Conservation (phyloP, 1,140 invertebrate genomes). For the Megathymus violae region DNA sequence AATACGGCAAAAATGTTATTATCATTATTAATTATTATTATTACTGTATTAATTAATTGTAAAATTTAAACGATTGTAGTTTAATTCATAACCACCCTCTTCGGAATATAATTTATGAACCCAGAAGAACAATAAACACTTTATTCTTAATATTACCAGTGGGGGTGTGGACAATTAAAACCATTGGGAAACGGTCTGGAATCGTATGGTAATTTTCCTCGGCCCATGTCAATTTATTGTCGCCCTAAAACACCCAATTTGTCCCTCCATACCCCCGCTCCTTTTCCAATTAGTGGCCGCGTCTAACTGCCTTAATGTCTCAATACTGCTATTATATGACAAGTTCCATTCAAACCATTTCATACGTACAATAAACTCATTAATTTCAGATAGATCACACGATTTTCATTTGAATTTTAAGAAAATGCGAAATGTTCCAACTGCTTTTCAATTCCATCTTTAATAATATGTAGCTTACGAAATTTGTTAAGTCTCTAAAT, state of each 20-base stretch:
- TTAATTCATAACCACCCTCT: neutral
- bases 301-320: slow-evolving; percentile 69
- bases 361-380: slow-evolving; percentile 32
- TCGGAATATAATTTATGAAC: slow-evolving; percentile 3
- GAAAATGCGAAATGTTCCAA: too few relatives aligned
- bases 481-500: too few relatives aligned
- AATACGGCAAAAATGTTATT: too few relatives aligned
- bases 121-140: slow-evolving; percentile 11
- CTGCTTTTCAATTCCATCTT: too few relatives aligned
- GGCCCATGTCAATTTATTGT: slow-evolving; percentile 75
- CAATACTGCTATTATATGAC: slow-evolving; percentile 59
- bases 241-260: slow-evolving; percentile 73
- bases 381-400: too few relatives aligned
- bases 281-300: slow-evolving; percentile 68
- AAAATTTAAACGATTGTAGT: neutral
- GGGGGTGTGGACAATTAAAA: slow-evolving; percentile 64
- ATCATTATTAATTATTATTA: too few relatives aligned
- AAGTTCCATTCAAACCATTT: slow-evolving; percentile 49
- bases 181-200: slow-evolving; percentile 65
- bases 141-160: slow-evolving; percentile 50
- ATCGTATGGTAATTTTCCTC: slow-evolving; percentile 66
- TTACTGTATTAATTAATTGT: too few relatives aligned
- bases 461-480: too few relatives aligned
- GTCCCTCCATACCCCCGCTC: slow-evolving; percentile 57
- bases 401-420: too few relatives aligned